Evolutionary conservation across 2,113 vertebrate species (phyloP).

Genomic region (Lophius piscatorius): DNA sequence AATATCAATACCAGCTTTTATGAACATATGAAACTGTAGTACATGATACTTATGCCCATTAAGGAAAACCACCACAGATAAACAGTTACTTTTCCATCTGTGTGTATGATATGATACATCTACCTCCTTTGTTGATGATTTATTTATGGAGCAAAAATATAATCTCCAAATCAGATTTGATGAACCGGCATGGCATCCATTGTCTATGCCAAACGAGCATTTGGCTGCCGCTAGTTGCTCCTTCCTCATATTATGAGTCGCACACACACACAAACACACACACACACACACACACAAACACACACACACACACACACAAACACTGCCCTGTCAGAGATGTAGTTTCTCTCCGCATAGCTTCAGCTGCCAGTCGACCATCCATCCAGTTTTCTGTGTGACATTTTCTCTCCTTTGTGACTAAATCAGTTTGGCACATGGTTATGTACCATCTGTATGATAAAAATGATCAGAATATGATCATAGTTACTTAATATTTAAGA

Average conservation of each 20-base stretch:
- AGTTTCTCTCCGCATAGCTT: neutral
- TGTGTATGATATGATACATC: no score
- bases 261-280: no score
- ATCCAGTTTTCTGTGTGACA: neutral
- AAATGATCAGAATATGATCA: neutral
- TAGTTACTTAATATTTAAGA: no score
- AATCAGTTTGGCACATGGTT: slow-evolving; percentile 6
- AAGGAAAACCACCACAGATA: no score
- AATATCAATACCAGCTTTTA: no score
- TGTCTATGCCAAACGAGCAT: neutral
- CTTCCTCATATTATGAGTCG: slow-evolving; percentile 10
- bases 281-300: no score
- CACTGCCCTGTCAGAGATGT: neutral
- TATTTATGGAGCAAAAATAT: slow-evolving; percentile 1
- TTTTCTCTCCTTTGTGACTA: neutral
- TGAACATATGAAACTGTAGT: no score
- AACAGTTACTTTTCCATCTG: no score
- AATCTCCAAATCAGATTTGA: no score
- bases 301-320: no score
- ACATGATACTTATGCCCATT: no score
- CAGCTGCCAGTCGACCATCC: neutral
- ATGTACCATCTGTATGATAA: slow-evolving; percentile 13
- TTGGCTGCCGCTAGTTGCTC: slow-evolving; percentile 1
- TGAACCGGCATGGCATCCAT: neutral
- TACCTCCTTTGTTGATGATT: neutral